Base-by-base conservation (phyloP, 2,797 vertebrate genomes). In the Hemitrygon akajei region DNA sequence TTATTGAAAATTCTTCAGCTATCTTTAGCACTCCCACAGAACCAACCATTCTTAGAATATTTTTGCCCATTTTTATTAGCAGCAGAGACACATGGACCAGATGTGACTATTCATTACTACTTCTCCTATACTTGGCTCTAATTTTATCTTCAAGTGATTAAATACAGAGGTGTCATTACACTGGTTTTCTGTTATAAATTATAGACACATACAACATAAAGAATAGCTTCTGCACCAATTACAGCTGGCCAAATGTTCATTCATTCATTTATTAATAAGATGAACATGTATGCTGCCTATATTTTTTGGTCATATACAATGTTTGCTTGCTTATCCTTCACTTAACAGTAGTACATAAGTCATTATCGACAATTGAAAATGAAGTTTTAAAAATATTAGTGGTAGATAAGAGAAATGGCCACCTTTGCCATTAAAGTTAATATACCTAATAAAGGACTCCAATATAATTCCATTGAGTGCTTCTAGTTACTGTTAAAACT, bases 61-160 rank as follows among this genome's bases (percentile, higher is more conserved):
- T 93, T 93, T 93, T 71, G 20, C 91, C 40, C 71, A n/a, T 34
- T 63, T 18, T 75, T 92, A 93, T 93, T 40, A 30, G 71, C 71
- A 93, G n/a, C 40, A 56, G 3, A 66, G 37, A 73, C 87, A 69
- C 47, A 66, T 27, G 37, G 10, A 92, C 25, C 66, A 92, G 89
- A 73, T 92, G 25, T 40, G 63, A 40, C 73, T 40, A 71, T 92
- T 92, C 69, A 93, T 93, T 56, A 37, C 91, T 93, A 56, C 71
- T 71, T 75, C 40, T 73, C 91, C 12, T 71, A 56, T 76, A 75
- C 71, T 76, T 25, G 34, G 86, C 60, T 89, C 16, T 89, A 69
- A 89, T 89, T 89, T 34, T 89, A 66, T 87, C 84, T 34, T 87
- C 27, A 63, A 66, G n/a, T 63, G 84, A 87, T 1, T 87, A 63